These are phyloP conservation scores for Pogonocichla stellata DNA, from an alignment of 2,113 vertebrate genomes.

Conservation along the genomic window DNA sequence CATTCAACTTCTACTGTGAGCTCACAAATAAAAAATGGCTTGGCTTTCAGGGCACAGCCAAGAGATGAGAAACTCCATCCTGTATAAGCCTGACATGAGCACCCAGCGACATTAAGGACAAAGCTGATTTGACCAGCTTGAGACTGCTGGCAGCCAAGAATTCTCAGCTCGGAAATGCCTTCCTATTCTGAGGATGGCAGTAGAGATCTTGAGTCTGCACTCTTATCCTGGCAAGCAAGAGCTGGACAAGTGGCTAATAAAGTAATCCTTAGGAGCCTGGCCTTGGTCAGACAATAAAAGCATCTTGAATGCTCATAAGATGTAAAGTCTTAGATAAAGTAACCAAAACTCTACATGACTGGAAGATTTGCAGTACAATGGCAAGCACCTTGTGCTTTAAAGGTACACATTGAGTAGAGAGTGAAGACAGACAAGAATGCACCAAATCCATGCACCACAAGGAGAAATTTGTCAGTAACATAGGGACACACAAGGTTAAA, in stretches of 20 bases:
- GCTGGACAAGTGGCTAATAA: background rate
- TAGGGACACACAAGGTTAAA: background rate
- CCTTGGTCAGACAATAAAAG: background rate
- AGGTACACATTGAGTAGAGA: fast-evolving
- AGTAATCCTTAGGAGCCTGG: background rate
- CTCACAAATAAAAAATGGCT: fast-evolving
- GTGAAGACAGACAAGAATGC: background rate
- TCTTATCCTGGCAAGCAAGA: background rate
- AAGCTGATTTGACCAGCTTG: background rate
- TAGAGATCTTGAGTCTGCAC: background rate
- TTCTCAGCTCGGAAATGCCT: background rate
- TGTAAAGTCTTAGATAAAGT: background rate
- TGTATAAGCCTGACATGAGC: background rate
- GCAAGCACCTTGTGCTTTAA: background rate
- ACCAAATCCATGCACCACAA: background rate
- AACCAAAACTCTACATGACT: background rate
- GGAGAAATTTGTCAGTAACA: background rate
- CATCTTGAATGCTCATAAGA: background rate
- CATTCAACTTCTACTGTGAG: background rate
- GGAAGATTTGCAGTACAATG: background rate
- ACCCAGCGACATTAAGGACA: background rate
- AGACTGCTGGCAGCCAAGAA: background rate
- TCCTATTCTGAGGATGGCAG: background rate
- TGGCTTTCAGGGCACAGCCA: background rate
- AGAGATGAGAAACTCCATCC: background rate